These are phyloP conservation scores for Theristicus caerulescens DNA, from an alignment of 2,113 vertebrate genomes.

Conservation along the genomic window DNA sequence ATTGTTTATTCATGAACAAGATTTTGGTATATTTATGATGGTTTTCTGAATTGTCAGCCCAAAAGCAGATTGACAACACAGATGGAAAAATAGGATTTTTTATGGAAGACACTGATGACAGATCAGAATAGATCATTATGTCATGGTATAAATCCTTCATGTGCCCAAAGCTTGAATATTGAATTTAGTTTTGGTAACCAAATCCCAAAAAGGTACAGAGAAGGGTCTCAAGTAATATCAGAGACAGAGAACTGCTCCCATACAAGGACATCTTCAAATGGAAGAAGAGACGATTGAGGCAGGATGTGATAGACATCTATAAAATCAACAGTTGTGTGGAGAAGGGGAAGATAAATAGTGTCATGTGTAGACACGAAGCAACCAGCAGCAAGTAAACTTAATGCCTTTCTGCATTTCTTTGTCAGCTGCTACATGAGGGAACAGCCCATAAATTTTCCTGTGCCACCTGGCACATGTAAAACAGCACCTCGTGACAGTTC, in stretches of 20 bases:
- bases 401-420: neutral
- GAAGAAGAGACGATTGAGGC: neutral
- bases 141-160: neutral
- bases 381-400: neutral
- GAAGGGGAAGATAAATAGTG: neutral
- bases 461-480: neutral
- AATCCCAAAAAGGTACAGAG: neutral
- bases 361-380: neutral
- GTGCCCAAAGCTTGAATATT: neutral
- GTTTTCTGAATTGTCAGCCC: neutral
- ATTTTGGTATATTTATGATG: neutral
- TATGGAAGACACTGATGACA: neutral
- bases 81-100: neutral
- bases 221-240: neutral
- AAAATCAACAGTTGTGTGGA: neutral
- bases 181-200: neutral
- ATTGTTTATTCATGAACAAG: neutral
- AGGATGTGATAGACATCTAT: neutral
- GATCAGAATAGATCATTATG: neutral
- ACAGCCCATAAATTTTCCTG: neutral
- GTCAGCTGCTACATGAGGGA: neutral
- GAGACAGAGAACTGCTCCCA: neutral
- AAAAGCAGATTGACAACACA: neutral
- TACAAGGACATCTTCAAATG: neutral
- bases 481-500: neutral